Conservation (phyloP, 2,888 invertebrate species). For the Melanchra persicariae region DNA sequence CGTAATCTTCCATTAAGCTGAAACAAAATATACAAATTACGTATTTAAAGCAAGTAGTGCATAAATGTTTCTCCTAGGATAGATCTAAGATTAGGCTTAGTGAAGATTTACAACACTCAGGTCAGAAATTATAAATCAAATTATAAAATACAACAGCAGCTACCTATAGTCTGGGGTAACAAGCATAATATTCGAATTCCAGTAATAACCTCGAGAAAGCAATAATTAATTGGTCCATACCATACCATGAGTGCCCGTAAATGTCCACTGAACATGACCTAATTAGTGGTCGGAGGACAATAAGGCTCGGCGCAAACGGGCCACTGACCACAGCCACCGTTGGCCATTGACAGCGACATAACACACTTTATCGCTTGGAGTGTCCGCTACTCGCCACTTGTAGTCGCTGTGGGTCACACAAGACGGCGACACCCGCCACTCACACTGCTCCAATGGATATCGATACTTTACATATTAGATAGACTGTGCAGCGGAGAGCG, state of each 20-base stretch:
- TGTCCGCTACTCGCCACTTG: no score
- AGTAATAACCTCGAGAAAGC: slow-evolving; percentile 48
- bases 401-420: no score
- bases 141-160: not conserved
- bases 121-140: not conserved
- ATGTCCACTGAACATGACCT: slow-evolving; percentile 56
- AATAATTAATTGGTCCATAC: slow-evolving; percentile 43
- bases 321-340: no score
- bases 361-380: no score
- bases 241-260: slow-evolving; percentile 47
- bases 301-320: no score
- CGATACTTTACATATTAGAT: no score
- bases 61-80: not conserved
- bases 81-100: not conserved
- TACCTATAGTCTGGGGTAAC: not conserved
- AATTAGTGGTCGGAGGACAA: slow-evolving; percentile 42
- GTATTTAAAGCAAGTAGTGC: not conserved
- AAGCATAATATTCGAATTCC: slow-evolving; percentile 28
- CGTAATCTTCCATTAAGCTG: slow-evolving; percentile 73
- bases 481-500: no score
- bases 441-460: no score
- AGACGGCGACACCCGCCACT: no score
- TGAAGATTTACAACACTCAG: not conserved
- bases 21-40: not conserved
- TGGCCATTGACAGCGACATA: no score